These are phyloP conservation scores for Gulo gulo DNA, from an alignment of 2,113 vertebrate genomes.

Conservation along the genomic window DNA sequence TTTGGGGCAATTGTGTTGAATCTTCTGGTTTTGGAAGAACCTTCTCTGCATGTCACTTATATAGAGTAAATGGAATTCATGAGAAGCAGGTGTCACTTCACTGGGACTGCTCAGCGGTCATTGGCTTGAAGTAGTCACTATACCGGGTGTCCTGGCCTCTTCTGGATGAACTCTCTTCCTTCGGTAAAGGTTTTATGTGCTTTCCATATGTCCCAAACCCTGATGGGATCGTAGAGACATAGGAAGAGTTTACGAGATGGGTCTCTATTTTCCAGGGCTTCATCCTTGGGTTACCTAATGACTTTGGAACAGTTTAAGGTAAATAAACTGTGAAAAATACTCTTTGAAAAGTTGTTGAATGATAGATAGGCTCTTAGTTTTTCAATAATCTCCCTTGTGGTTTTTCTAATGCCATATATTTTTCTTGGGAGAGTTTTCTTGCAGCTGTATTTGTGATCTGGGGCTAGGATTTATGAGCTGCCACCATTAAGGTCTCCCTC, in stretches of 20 bases:
- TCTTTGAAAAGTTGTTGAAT: conserved; percentile 66
- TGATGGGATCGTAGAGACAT: background rate
- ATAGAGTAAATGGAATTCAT: background rate
- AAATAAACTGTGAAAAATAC: conserved; percentile 57
- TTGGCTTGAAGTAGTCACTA: background rate
- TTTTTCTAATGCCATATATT: conserved; percentile 61
- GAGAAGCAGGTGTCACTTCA: background rate
- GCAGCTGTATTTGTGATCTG: conserved; percentile 58
- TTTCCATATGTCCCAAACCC: background rate
- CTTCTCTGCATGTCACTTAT: background rate
- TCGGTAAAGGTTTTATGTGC: background rate
- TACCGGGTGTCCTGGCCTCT: background rate
- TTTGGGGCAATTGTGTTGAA: background rate
- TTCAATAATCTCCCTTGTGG: conserved; percentile 32
- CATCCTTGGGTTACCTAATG: conserved; percentile 27
- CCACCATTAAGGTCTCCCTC: conserved; percentile 28
- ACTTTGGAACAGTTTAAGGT: conserved; percentile 31
- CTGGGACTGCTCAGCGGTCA: background rate
- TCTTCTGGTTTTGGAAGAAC: background rate
- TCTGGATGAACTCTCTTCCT: background rate
- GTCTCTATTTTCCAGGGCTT: background rate
- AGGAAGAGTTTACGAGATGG: background rate
- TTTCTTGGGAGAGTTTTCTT: conserved; percentile 67
- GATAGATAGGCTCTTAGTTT: conserved; percentile 47
- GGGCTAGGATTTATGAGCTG: conserved; percentile 58